Evolutionary conservation across 1,140 invertebrate genomes (phyloP), one percentile per base, ranked within the genome.

Genomic region (Sitodiplosis mosellana): DNA sequence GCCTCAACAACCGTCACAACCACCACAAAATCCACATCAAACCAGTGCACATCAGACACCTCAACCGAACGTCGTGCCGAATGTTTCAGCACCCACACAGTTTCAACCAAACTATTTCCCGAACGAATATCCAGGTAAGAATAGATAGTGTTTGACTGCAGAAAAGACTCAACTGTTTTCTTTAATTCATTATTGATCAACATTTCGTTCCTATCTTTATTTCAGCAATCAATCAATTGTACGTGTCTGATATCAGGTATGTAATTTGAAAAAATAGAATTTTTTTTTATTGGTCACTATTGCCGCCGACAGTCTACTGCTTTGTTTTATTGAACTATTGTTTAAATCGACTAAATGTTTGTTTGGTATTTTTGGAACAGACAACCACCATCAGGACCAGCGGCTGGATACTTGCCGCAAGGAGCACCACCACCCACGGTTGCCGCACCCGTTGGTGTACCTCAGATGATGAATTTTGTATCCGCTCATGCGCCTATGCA

Each of bases 51-150:
- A 56, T 48, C 62, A 60, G 27, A 56, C 65, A 2, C 55, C 55
- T 41, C 48, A 53, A 10, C 66, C 66, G 42, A 67, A 69, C 47
- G 59, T 61, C 19, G 56, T 57, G 1, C 49, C 53, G 11, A 43
- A 52, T 14, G 48, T 48, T 48, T 40, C 46, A 2, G 12, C 51
- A 18, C 45, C 27, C 37, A 40, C 14, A 20, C 41, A 43, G 8
- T 43, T 43, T 43, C 41, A 43, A 43, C 41, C 41, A 20, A 19
- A 18, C 41, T 18, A 43, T 6, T 10, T 38, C 12, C 40, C 45
- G 2, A 6, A 43, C 21, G 10, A 37, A 2, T 20, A 43, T 41
- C 44, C 37, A 41, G 45, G 45, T 27, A 14, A 42, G 27, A 38
- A 37, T 22, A n/a, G n/a, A n/a, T n/a, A n/a, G n/a, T n/a, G n/a